Percentiles rank a stretch among this genome's conserved stretches.
Conservation (phyloP, 2,797 vertebrate genomes). For the Eutrigla gurnardus region DNA sequence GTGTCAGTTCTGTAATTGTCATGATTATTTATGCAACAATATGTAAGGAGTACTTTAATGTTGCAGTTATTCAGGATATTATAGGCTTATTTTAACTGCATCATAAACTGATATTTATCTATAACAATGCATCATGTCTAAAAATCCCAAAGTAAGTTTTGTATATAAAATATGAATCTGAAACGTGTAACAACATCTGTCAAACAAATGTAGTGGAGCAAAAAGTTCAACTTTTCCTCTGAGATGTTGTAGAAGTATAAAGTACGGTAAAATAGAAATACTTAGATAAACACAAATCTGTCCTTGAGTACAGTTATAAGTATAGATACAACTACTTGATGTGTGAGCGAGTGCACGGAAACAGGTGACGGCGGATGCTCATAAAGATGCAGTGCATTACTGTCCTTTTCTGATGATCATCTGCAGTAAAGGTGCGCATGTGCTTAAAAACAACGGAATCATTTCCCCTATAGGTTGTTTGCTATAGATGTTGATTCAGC, state of each 20-base stretch:
- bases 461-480: constrained; percentile 27
- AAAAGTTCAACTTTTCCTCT: neutral
- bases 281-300: too few relatives aligned
- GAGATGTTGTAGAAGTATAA: neutral
- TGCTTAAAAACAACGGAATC: constrained; percentile 12
- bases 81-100: neutral
- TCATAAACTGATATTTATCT: neutral
- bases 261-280: neutral
- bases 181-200: neutral
- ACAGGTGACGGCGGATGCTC: too few relatives aligned
- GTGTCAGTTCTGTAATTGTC: neutral
- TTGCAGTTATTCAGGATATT: neutral
- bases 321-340: constrained; percentile 3
- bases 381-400: neutral
- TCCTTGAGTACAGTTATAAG: too few relatives aligned
- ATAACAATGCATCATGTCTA: neutral
- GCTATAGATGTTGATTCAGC: constrained; percentile 22
- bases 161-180: neutral
- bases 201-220: neutral
- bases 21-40: neutral
- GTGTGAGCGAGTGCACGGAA: neutral
- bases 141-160: too few relatives aligned
- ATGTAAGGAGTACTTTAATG: neutral
- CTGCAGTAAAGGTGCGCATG: constrained; percentile 16
- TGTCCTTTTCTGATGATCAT: constrained; percentile 30